Base-by-base conservation (phyloP, 1,140 invertebrate species). In the Drosophila guanche region DNA sequence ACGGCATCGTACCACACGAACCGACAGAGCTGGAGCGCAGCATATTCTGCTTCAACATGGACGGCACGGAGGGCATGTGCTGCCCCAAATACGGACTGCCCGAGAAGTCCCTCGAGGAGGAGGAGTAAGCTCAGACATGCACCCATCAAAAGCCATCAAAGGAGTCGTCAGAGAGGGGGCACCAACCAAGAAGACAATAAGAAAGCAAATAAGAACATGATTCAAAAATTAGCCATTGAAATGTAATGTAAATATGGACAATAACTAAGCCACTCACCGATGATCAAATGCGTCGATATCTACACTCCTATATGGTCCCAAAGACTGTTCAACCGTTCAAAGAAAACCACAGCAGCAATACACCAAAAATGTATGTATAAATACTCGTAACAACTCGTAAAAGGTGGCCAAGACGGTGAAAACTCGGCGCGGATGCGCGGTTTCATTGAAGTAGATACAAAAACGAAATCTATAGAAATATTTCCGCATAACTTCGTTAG, bases 21-120 rank as follows among this genome's bases (percentile, higher is more conserved):
- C 93, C 93, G 0, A 96, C 96, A 2, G 91, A 94, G 4, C 93
- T 96, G 8, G 97, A 98, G 91, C 95, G 94, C 10, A 90, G 95
- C 22, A 92, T 98, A 0, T 97, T 98, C 92, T 97, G 96, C 85
- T 97, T 97, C 70, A 93, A 94, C 61, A 94, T 95, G 52, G 96
- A 97, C 71, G 96, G 96, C 4, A 94, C 93, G 10, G 96, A 97
- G 92, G 95, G 96, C 0, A 93, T 96, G 42, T 97, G 96, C 89
- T 97, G 95, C 91, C 95, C 96, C 0, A 96, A 95, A 25, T 91
- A 91, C 55, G 89, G 83, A 0, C 41, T 91, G 45, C 90, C 90
- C 2, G 91, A 91, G 58, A 90, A 91, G 58, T 88, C 89, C 3
- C 78, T 91, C 12, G 89, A 91, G 40, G 91, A 91, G 73, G 91